Evolutionary conservation across 2,888 invertebrate species (phyloP).

Genomic region (Campoplex capitator): DNA sequence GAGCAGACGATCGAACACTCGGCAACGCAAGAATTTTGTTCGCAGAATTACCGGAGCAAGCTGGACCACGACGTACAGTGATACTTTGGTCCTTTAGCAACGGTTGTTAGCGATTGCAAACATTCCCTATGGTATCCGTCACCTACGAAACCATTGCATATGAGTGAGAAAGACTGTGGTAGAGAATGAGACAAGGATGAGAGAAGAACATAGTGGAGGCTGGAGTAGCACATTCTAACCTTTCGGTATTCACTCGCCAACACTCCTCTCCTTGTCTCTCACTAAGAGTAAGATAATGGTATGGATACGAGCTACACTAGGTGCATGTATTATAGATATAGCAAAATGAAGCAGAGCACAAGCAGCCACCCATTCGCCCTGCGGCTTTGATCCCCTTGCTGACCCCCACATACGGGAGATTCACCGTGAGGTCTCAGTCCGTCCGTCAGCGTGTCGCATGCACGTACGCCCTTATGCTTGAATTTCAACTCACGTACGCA

Average conservation of each 20-base stretch:
- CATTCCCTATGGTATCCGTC: conserved; percentile 68
- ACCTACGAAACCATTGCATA: conserved; percentile 35
- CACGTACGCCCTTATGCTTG: conserved; percentile 71
- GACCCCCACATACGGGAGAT: conserved; percentile 45
- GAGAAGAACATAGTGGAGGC: conserved; percentile 38
- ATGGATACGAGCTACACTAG: conserved; percentile 36
- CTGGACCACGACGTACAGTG: conserved; percentile 38
- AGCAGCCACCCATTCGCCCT: conserved; percentile 51
- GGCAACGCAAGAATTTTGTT: conserved; percentile 65
- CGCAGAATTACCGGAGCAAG: conserved; percentile 39
- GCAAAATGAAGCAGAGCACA: conserved; percentile 7
- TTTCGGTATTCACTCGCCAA: conserved; percentile 68
- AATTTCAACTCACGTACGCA: conserved; percentile 74
- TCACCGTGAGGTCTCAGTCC: conserved; percentile 53
- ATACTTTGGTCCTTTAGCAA: conserved; percentile 56
- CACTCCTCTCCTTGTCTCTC: not conserved
- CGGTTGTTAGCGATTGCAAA: conserved; percentile 68
- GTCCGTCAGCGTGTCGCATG: conserved; percentile 70
- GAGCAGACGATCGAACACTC: conserved; percentile 51
- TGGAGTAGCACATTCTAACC: conserved; percentile 47
- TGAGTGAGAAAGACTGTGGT: conserved; percentile 42
- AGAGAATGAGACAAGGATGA: conserved; percentile 53
- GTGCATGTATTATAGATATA: conserved; percentile 23
- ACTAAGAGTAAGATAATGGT: conserved; percentile 50
- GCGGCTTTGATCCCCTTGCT: conserved; percentile 63